A percentile compares a stretch with the other conserved stretches of the same genome.
phyloP scores from a whole-genome alignment of 2,113 vertebrate species.

The Columba janthina region DNA sequence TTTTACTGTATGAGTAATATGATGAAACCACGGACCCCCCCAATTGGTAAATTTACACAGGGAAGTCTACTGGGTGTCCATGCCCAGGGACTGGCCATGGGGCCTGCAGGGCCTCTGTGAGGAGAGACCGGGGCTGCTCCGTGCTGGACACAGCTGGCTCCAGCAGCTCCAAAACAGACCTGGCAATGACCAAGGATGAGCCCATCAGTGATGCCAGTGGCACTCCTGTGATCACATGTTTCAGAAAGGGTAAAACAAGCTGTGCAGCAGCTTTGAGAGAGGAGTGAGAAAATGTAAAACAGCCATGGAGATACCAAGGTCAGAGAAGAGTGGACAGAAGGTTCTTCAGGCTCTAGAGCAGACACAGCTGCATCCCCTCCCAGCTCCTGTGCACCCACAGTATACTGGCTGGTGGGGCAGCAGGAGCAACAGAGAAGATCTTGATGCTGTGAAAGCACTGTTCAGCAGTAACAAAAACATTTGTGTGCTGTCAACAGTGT shows the following conservation, averaged over 20 bases:
- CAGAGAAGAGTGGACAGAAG: neutral
- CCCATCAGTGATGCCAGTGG: neutral
- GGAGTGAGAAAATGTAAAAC: neutral
- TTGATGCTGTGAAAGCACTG: neutral
- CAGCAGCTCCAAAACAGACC: neutral
- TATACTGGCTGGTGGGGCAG: neutral
- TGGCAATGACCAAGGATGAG: neutral
- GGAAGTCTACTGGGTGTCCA: rapidly evolving
- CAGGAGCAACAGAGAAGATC: neutral
- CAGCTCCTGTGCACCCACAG: neutral
- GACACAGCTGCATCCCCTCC: too few relatives aligned
- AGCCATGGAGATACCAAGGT: neutral
- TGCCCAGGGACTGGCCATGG: rapidly evolving
- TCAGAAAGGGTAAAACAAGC: neutral
- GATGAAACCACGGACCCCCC: neutral
- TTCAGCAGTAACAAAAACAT: neutral
- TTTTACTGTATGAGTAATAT: neutral
- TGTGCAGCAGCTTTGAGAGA: neutral
- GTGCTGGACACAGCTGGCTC: rapidly evolving
- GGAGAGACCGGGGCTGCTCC: neutral
- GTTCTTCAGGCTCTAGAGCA: neutral
- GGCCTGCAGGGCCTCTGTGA: neutral
- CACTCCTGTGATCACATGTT: neutral
- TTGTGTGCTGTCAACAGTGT: neutral
- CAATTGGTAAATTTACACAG: neutral